Conservation (phyloP, 2,888 invertebrate genomes). For the Drosophila paranaensis region DNA sequence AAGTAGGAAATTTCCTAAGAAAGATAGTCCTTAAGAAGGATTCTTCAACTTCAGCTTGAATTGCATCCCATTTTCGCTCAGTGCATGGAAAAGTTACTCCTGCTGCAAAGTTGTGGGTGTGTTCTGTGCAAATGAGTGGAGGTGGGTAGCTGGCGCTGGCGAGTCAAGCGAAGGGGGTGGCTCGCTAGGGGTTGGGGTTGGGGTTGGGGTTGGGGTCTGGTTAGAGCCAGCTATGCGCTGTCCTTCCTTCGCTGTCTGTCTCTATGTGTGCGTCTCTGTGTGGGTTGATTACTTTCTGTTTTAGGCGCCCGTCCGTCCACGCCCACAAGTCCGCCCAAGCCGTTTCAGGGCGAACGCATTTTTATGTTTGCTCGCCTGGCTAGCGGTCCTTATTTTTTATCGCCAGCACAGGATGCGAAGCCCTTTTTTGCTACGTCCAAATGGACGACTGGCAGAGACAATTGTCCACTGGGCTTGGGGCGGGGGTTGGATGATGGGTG, state of each 20-base stretch:
- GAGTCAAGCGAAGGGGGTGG: constrained; percentile 14
- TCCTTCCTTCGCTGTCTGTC: constrained; percentile 27
- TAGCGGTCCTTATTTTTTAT: constrained; percentile 75
- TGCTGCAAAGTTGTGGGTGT: constrained; percentile 78
- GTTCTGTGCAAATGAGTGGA: constrained; percentile 77
- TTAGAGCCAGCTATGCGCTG: constrained; percentile 19
- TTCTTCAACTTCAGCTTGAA: not conserved
- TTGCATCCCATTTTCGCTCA: not conserved
- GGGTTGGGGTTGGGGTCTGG: constrained; percentile 4
- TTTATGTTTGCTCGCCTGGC: constrained; percentile 78
- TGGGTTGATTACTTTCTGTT: constrained; percentile 80
- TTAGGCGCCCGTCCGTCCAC: constrained; percentile 70
- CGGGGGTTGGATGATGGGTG: not conserved
- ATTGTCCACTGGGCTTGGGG: constrained; percentile 54
- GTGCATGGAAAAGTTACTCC: constrained; percentile 66
- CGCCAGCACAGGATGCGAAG: constrained; percentile 56
- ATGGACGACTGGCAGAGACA: constrained; percentile 65
- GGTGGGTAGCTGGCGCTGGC: constrained; percentile 3
- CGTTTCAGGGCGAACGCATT: constrained; percentile 72
- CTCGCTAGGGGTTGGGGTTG: not conserved
- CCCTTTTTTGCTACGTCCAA: constrained; percentile 41
- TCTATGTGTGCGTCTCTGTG: constrained; percentile 52
- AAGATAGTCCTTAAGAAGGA: not conserved
- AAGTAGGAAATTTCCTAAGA: not conserved
- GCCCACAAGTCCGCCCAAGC: constrained; percentile 21